Base-by-base conservation (phyloP, 1,140 invertebrate species). In the Araneus ventricosus region DNA sequence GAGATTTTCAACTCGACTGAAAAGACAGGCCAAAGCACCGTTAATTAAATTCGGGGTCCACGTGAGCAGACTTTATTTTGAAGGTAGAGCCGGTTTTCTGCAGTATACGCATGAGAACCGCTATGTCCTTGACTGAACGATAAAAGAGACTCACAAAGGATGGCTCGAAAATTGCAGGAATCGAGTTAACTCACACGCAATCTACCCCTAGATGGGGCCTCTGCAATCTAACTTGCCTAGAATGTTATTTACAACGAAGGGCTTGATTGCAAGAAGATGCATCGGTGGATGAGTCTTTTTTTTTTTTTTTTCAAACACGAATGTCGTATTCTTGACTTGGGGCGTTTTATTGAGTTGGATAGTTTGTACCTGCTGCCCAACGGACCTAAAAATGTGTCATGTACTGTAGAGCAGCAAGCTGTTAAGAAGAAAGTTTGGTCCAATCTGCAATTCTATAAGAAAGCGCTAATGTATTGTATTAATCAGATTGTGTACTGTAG, bases 121-220 rank as follows among this genome's bases (percentile, higher is more conserved):
- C 34, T 88, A 88, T n/a, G 87, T 67, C 87, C 87, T 88, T 88
- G 87, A 88, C 61, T 70, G 61, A 45, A 30, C 39, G 87, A 88
- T 67, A 88, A 70, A 88, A 88, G 63, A 59, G 63, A 10, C 63
- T 27, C 45, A 52, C 45, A 52, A 52, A 52, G 45, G 45, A 52
- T 52, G 45, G 45, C 45, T 52, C 10, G 45, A 37, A 41, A 87
- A 87, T 87, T 41, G 87, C 24, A 67, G n/a, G 63, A 88, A 37
- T 70, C 20, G 63, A 57, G 59, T 88, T 88, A 39, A 67, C 87
- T 88, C 30, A 88, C 87, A 67, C 61, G 87, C 87, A 88, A 41
- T 88, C 41, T 20, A 8, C n/a, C 57, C 87, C 63, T 37, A 30
- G 57, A 88, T 61, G 41, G 45, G 87, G 87, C 87, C 87, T 45